Conservation (phyloP, 2,888 invertebrate genomes). For the Penaeus monodon region DNA sequence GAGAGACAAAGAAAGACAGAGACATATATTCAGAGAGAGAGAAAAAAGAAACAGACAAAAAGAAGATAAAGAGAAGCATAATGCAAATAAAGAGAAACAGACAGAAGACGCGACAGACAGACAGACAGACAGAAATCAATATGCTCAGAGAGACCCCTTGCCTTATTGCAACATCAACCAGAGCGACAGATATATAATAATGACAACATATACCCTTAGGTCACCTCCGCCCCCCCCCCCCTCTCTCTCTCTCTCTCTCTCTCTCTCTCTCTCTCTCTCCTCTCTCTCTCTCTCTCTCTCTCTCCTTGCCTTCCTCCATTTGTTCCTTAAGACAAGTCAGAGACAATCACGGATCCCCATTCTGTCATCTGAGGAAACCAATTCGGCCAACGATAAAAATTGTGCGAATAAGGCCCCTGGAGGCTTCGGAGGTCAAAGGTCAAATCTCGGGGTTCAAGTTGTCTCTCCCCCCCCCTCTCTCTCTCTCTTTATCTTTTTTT, state of each 20-base stretch:
- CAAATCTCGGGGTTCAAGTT: no score
- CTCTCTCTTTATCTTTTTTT: not conserved
- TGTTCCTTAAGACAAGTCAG: not conserved
- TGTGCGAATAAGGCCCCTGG: no score
- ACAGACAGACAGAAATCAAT: no score
- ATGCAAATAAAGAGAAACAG: no score
- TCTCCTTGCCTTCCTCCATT: slow-evolving; percentile 1
- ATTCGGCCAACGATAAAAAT: no score
- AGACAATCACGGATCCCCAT: not conserved
- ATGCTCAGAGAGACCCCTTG: not conserved
- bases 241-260: no score
- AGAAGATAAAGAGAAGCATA: no score
- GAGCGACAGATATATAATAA: not conserved
- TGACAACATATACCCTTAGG: not conserved
- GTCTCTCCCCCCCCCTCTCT: no score
- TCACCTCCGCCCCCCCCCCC: not conserved
- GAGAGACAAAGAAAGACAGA: not conserved
- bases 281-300: not conserved
- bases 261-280: not conserved
- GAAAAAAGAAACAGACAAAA: no score
- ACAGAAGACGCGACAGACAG: no score
- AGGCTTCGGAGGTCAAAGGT: no score
- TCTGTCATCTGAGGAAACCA: no score
- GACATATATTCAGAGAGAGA: not conserved
- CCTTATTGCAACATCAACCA: not conserved